phyloP scores from a whole-genome alignment of 2,113 vertebrate species.

The Telmatochromis brachygnathus region DNA sequence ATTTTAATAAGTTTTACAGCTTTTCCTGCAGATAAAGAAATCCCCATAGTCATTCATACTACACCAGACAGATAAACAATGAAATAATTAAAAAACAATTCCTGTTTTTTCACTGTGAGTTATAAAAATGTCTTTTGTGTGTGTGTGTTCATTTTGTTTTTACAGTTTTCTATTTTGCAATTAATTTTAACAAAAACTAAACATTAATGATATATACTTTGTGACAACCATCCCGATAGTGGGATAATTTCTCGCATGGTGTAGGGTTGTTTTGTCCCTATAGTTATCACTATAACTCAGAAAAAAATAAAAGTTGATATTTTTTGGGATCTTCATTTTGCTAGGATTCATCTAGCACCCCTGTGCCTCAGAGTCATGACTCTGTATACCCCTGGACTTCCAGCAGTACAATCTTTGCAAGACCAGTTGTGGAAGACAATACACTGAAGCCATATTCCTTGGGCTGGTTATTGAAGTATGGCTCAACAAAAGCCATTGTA shows the following conservation, averaged over 20 bases:
- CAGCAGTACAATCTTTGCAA: not conserved
- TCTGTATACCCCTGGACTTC: not conserved
- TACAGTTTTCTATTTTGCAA: not conserved
- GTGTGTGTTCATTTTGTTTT: not conserved
- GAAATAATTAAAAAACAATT: not conserved
- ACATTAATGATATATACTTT: not conserved
- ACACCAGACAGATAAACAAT: not conserved
- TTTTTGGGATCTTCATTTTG: not conserved
- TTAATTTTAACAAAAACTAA: not conserved
- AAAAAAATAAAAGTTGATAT: not conserved
- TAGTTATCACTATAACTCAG: not conserved
- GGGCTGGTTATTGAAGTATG: not conserved
- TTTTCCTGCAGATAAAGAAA: not conserved
- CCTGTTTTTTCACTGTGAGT: not conserved
- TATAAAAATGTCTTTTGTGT: not conserved
- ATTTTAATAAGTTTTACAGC: not conserved
- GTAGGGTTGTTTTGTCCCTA: not conserved
- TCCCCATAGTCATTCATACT: not conserved
- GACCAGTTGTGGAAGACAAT: not conserved
- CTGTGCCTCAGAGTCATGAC: not conserved
- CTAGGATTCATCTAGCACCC: not conserved
- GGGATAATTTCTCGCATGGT: not conserved
- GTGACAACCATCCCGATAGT: not conserved
- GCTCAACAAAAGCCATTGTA: not conserved
- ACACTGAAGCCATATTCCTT: not conserved